Evolutionary conservation across 2,113 vertebrate species (phyloP), one percentile per base, ranked within the genome.

Genomic region (Rhagologus leucostigma): DNA sequence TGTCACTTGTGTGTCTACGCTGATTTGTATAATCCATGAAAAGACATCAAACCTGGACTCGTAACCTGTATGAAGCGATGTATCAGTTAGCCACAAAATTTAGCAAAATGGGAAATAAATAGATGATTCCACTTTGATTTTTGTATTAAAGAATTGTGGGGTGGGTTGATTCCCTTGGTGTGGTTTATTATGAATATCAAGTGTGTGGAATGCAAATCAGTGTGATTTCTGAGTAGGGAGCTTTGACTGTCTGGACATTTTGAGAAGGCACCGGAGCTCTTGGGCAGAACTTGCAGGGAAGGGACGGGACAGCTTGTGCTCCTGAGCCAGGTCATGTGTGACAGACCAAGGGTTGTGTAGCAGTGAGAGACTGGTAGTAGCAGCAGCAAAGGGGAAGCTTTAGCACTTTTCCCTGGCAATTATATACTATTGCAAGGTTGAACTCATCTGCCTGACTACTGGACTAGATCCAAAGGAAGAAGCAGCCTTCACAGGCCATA

Each of bases 291-390:
- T 13, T 32, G 9, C 29, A 37, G 17, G 47, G 53, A 11, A n/a
- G n/a, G n/a, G n/a, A n/a, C n/a, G 46, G 39, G 30, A 24, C 37
- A 75, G 32, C 13, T 5, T 7, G 39, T 22, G 24, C 37, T 62
- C 24, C 65, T 11, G 22, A 41, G 32, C 41, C 49, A 2, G 6
- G 13, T 11, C 29, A 0, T 0, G 5, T 12, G 50, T 32, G 47
- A 18, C 44, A 79, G 24, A 3, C 2, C 19, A 15, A 20, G 47
- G 39, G 20, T 42, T 50, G 12, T 0, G 4, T 1, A 26, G 33
- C 1, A 49, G 8, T 11, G 17, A 21, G 14, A 30, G 24, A 2
- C 53, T 44, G 75, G 16, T 18, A 24, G 26, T 0, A 53, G 44
- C 15, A 50, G 65, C 46, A 71, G 20, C 10, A 21, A 16, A 87